Evolutionary conservation across 2,113 vertebrate species (phyloP), one percentile per base, ranked within the genome.

Genomic region (Ictalurus furcatus): DNA sequence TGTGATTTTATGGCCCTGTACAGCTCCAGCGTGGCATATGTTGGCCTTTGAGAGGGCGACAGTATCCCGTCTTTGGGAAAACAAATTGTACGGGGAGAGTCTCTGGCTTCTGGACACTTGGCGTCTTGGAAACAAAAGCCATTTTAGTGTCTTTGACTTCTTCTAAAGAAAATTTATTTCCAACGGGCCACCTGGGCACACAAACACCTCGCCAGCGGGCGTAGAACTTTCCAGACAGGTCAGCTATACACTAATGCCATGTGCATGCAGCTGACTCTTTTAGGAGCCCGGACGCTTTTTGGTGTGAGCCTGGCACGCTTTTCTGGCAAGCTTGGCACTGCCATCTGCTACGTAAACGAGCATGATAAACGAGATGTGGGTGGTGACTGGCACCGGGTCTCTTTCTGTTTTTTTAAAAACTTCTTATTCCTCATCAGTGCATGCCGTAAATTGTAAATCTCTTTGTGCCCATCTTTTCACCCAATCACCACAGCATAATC

Each of bases 191-290:
- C 91, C 92, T 91, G 90, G 87, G 91, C 89, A 87, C 82, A 89
- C 89, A 89, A 92, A 91, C 90, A 91, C 88, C 89, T 91, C 89
- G 80, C 83, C 90, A 88, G 84, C 74, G 71, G 58, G 83, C 89
- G 86, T 87, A 85, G 87, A 91, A 92, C 85, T 92, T 92, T 94
- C 92, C 90, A 95, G 95, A 92, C 93, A 95, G 94, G 95, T 95
- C 95, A 95, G 93, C 94, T 94, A 92, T 94, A 93, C 85, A 89
- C 91, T 94, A 94, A 95, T 94, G 93, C 90, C 90, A 74, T 84
- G 65, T 92, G 93, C 92, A 92, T 94, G 93, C 94, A 95, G 94
- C 93, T 94, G 93, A 94, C 92, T 84, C 90, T 81, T 91, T 93
- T 89, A 90, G 88, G 74, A 90, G 91, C 90, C 80, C 48, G 71